phyloP scores from a whole-genome alignment of 1,140 invertebrate species.

The Coenobita brevimanus region DNA sequence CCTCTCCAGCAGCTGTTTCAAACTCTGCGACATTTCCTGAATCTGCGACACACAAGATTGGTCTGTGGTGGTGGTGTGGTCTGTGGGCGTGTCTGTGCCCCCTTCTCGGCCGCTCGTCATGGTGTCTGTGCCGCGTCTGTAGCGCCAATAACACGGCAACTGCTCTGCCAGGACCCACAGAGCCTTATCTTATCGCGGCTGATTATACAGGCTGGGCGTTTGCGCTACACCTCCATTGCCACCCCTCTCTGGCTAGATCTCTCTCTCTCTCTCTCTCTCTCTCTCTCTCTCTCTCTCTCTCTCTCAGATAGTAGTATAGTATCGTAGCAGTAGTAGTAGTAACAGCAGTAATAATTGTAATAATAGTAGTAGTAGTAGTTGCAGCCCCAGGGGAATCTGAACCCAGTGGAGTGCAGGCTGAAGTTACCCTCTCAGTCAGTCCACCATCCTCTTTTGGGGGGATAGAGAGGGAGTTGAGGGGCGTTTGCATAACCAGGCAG shows the following conservation, averaged over 20 bases:
- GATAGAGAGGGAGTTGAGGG: too few relatives aligned
- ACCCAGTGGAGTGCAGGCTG: too few relatives aligned
- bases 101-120: constrained; percentile 43
- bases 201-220: background rate
- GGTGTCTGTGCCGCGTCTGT: background rate
- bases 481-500: too few relatives aligned
- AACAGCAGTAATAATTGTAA: background rate
- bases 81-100: background rate
- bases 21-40: background rate
- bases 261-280: too few relatives aligned
- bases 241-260: too few relatives aligned
- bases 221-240: background rate
- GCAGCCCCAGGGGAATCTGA: background rate
- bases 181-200: background rate
- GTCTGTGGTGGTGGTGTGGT: background rate
- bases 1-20: constrained; percentile 72
- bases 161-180: background rate
- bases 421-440: too few relatives aligned
- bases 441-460: too few relatives aligned
- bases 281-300: too few relatives aligned
- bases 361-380: background rate
- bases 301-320: too few relatives aligned
- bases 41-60: too few relatives aligned
- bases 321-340: constrained; percentile 13
- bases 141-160: background rate